Evolutionary conservation across 2,797 vertebrate species (phyloP), one percentile per base, ranked within the genome.

Genomic region (Typhlichthys subterraneus): DNA sequence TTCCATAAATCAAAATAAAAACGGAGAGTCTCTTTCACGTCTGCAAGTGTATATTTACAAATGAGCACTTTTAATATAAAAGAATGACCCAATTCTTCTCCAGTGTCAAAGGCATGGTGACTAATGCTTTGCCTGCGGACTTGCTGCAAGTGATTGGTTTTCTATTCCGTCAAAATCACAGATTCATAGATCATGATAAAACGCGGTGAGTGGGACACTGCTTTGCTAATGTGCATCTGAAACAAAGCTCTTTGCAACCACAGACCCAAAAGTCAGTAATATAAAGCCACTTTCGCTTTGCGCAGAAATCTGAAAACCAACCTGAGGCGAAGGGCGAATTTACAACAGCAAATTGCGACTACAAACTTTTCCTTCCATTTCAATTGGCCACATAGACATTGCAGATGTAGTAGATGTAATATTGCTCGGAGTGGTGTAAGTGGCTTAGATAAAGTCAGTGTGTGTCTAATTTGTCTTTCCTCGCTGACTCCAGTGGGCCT

Each of bases 181-280:
- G 89, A 89, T 92, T 90, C 91, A 92, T 92, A 92, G 91, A 94
- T 94, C 91, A 92, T 90, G 91, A 94, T 93, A 91, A 93, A 93
- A 85, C 83, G 72, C 81, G 62, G 79, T 57, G 73, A 74, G 76
- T 63, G 62, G 82, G 83, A 89, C 88, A 77, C 82, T 82, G 81
- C 88, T 89, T 91, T 88, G 85, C 91, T 93, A 93, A 89, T 88
- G 88, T 72, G 67, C 4, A 29, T 76, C 73, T 75, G 67, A 80
- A 85, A 76, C 66, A 69, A 77, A 70, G 54, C 68, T 73, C 59
- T 70, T 74, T 80, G 85, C 70, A 75, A 68, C 59, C 70, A 53
- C 58, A 67, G 61, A 62, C 82, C 70, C 75, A 80, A 82, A 79
- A 73, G 51, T 49, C 45, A 47, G 47, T 33, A n/a, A 72, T 70